phyloP scores from a whole-genome alignment of 2,888 invertebrate genomes.

The Rhagophthalmus giganteus region DNA sequence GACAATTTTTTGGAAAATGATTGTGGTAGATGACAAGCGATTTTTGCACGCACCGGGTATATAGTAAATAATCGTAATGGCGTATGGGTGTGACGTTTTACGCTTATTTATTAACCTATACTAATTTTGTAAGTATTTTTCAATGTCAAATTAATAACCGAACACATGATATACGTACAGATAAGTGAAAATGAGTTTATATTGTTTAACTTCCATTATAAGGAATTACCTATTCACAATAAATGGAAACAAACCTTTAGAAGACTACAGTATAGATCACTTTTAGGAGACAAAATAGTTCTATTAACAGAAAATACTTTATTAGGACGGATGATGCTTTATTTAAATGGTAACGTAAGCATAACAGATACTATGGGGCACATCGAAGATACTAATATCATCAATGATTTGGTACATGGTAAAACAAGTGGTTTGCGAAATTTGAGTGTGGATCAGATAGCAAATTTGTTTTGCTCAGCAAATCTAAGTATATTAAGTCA shows the following conservation, averaged over 20 bases:
- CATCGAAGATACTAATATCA: conserved; percentile 8
- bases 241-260: background rate
- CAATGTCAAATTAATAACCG: background rate
- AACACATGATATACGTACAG: conserved; percentile 4
- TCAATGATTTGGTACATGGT: conserved; percentile 15
- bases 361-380: background rate
- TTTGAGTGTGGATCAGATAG: conserved; percentile 25
- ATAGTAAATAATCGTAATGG: background rate
- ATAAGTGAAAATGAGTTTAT: conserved; percentile 13
- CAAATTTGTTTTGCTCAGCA: conserved; percentile 21
- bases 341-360: conserved; percentile 21
- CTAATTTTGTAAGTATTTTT: no score
- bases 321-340: conserved; percentile 29
- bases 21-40: no score
- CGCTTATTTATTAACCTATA: no score
- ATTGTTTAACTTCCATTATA: conserved; percentile 13
- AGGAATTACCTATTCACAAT: conserved; percentile 4
- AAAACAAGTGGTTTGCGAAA: conserved; percentile 16
- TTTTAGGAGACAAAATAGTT: conserved; percentile 17
- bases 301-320: conserved; percentile 27
- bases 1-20: background rate
- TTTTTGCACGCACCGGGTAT: no score
- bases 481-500: conserved; percentile 16
- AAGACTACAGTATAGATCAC: conserved; percentile 7
- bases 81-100: no score